Base-by-base conservation (phyloP, 2,888 invertebrate genomes). In the Cyclophora albipunctata region DNA sequence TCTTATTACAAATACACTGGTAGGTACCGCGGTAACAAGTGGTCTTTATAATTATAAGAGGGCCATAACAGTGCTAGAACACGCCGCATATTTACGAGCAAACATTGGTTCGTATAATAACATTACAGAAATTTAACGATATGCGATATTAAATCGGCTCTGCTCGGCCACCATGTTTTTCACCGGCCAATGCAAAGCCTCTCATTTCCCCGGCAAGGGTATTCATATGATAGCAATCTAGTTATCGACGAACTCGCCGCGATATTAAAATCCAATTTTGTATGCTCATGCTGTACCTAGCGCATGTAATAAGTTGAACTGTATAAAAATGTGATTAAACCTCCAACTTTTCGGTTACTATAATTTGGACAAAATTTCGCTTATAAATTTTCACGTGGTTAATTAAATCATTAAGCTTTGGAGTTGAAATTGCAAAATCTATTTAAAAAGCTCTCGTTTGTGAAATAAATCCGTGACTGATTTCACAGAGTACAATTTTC, bases 241-340 rank as follows among this genome's bases (percentile, higher is more conserved):
- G 73, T 77, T 78, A 79, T 71, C 73, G 74, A 62, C 67, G 67
- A 59, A 63, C 68, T 67, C 63, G 56, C 66, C 60, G 54, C 66
- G 64, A 71, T 77, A 77, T 77, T 77, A 76, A 78, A 80, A 78
- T 75, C 69, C 70, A 69, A 78, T 79, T 74, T 73, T 66, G 64
- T 63, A 59, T 61, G 62, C 66, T 59, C 52, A 58, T 56, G 50
- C 50, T 48, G 49, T 47, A 51, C 45, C 49, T 7, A 33, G 20
- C 20, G 45, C 48, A 42, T 54, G 45, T 50, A 54, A 54, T 53
- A 54, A 50, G 46, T 51, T 45, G 37, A 34, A 37, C 34, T 52
- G 50, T 47, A 62, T 57, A 55, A 54, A 53, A 57, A 59, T 60
- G 20, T 42, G 51, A 56, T 55, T 51, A 52, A 1, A 20, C 20